A percentile compares a stretch with the other conserved stretches of the same genome.
phyloP scores from a whole-genome alignment of 2,797 vertebrate species.

The Simalia tracyae region DNA sequence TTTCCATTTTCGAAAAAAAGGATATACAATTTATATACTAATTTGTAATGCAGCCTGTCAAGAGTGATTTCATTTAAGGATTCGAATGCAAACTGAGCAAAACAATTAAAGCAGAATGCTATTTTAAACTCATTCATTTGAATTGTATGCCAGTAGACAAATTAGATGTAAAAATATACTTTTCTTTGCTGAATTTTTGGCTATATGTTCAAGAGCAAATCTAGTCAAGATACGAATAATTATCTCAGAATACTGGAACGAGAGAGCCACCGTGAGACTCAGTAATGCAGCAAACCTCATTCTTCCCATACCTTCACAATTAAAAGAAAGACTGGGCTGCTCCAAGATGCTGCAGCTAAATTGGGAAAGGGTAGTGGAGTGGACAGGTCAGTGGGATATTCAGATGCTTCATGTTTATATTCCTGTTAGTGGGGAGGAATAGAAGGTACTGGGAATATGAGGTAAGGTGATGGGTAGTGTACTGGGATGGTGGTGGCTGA shows the following conservation, averaged over 20 bases:
- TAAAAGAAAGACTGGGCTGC: neutral
- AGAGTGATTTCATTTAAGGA: neutral
- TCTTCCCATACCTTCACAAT: neutral
- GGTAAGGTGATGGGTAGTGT: neutral
- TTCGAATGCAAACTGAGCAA: slow-evolving; percentile 4
- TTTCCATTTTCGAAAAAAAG: neutral
- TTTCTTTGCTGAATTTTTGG: neutral
- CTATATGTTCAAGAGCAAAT: neutral
- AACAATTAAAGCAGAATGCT: neutral
- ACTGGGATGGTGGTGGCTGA: neutral
- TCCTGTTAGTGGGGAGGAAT: neutral
- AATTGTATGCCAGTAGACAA: slow-evolving; percentile 11
- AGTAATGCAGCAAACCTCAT: neutral
- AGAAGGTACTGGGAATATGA: neutral
- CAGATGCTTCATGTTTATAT: neutral
- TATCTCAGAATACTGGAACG: neutral
- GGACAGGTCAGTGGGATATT: neutral
- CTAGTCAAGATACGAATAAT: neutral
- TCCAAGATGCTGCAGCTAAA: neutral
- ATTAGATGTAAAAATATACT: neutral
- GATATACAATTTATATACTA: neutral
- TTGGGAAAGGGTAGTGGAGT: neutral
- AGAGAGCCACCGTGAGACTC: neutral
- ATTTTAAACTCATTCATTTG: slow-evolving; percentile 21
- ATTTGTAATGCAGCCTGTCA: slow-evolving; percentile 6